Evolutionary conservation across 2,888 invertebrate species (phyloP).

Genomic region (Syrphus vitripennis): DNA sequence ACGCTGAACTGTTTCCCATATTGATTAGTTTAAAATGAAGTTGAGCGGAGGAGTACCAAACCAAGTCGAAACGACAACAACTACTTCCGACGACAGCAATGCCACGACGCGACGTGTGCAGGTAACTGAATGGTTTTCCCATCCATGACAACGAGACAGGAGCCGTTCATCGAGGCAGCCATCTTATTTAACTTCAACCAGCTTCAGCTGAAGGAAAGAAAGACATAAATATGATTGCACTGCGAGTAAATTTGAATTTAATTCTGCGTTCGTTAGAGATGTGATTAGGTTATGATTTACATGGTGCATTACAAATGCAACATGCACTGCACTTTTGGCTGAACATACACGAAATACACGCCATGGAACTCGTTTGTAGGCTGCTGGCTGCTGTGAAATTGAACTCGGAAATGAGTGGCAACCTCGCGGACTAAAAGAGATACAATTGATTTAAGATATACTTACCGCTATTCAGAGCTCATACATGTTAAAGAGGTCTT

Average conservation of each 20-base stretch:
- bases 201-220: neutral
- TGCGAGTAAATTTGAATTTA: slow-evolving; percentile 63
- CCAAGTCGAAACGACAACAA: neutral
- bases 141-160: slow-evolving; percentile 27
- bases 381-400: neutral
- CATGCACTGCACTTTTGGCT: slow-evolving; percentile 24
- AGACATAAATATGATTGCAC: slow-evolving; percentile 50
- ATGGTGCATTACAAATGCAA: slow-evolving; percentile 50
- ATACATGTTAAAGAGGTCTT: neutral
- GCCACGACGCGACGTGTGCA: neutral
- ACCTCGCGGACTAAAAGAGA: slow-evolving; percentile 31
- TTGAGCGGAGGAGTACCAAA: slow-evolving; percentile 18
- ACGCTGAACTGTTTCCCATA: slow-evolving; percentile 29
- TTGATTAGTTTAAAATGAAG: slow-evolving; percentile 47
- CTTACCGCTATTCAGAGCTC: slow-evolving; percentile 12
- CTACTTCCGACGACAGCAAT: neutral
- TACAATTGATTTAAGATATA: slow-evolving; percentile 59
- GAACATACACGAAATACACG: neutral
- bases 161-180: neutral
- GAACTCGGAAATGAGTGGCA: slow-evolving; percentile 60
- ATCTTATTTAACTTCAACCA: neutral
- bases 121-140: slow-evolving; percentile 15
- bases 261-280: slow-evolving; percentile 65
- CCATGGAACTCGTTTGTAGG: slow-evolving; percentile 7
- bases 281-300: slow-evolving; percentile 68